Evolutionary conservation across 2,888 invertebrate species (phyloP), one percentile per base, ranked within the genome.

Genomic region (Odontomyia ornata): DNA sequence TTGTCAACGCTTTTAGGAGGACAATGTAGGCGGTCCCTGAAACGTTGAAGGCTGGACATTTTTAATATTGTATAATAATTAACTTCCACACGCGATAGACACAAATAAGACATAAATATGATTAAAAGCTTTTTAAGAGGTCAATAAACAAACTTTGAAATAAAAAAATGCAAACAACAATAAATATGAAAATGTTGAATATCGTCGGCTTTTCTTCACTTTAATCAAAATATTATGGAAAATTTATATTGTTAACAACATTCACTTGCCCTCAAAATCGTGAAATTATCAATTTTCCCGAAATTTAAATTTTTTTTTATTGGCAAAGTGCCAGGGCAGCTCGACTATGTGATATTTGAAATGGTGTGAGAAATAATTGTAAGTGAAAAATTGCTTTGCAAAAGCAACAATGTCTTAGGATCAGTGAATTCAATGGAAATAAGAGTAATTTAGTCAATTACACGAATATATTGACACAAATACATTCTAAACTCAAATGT

Each of bases 271-370:
- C 25, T 60, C 30, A 18, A 5, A n/a, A 69, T 69, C 18, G 69
- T 47, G 69, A 47, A 69, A 25, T 23, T 46, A 69, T 69, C 18
- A 69, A 69, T 69, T 47, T 47, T 36, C 23, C 43, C 18, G 15
- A 69, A 46, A 69, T 69, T 25, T n/a, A n/a, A n/a, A n/a, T n/a
- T n/a, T n/a, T n/a, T 69, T 69, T 7, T 5, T 43, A 23, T 47
- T 69, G 69, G 69, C 46, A 9, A 0, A 21, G 1, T 2, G 69
- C 69, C 69, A 69, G 47, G 7, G 1, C 4, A 46, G n/a, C 9
- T 47, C 27, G 47, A 15, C 18, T 3, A 64, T 0, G 43, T 36
- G 5, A 36, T 30, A 36, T 18, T 36, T 36, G 36, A 69, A 13
- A 69, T 69, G n/a, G 30, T 11, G 64, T 21, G 64, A n/a, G 30